Percentiles rank a stretch among this genome's conserved stretches.
Evolutionary conservation across 1,140 invertebrate species (phyloP).

Genomic region (Drosophila mojavensis): DNA sequence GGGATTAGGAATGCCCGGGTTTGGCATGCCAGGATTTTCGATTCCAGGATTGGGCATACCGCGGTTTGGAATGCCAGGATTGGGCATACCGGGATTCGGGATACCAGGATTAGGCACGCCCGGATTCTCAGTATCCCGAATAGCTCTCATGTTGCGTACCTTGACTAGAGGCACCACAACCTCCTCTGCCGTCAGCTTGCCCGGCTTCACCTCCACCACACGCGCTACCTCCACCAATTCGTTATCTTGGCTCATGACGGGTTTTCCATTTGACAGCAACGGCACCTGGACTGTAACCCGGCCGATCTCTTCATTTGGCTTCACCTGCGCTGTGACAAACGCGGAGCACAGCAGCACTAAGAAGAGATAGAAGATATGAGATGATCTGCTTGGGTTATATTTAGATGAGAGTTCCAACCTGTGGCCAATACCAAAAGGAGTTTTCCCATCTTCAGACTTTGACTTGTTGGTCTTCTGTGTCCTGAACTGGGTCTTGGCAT

Average conservation of each 20-base stretch:
- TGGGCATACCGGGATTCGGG: slow-evolving; percentile 31
- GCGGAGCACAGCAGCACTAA: slow-evolving; percentile 63
- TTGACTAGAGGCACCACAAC: slow-evolving; percentile 49
- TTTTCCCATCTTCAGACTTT: slow-evolving; percentile 58
- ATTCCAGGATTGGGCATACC: slow-evolving; percentile 42
- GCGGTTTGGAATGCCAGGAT: slow-evolving; percentile 21
- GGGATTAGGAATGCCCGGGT: neutral
- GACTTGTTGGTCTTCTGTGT: slow-evolving; percentile 57
- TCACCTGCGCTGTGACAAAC: slow-evolving; percentile 66
- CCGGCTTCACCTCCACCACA: slow-evolving; percentile 59
- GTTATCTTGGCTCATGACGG: slow-evolving; percentile 46
- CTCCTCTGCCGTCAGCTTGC: slow-evolving; percentile 42
- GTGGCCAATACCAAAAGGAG: slow-evolving; percentile 59
- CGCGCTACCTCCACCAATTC: slow-evolving; percentile 52
- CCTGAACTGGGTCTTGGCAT: slow-evolving; percentile 25
- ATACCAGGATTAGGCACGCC: too few relatives aligned
- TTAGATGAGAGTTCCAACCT: slow-evolving; percentile 38
- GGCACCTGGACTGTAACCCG: slow-evolving; percentile 69
- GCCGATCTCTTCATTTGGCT: slow-evolving; percentile 71
- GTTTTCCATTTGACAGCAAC: slow-evolving; percentile 70
- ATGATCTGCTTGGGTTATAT: neutral
- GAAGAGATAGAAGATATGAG: neutral
- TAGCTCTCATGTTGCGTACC: slow-evolving; percentile 41
- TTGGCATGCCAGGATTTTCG: slow-evolving; percentile 8
- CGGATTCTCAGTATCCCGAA: slow-evolving; percentile 20